Evolutionary conservation across 2,113 vertebrate genomes (phyloP).

Genomic region (Microtus pennsylvanicus): DNA sequence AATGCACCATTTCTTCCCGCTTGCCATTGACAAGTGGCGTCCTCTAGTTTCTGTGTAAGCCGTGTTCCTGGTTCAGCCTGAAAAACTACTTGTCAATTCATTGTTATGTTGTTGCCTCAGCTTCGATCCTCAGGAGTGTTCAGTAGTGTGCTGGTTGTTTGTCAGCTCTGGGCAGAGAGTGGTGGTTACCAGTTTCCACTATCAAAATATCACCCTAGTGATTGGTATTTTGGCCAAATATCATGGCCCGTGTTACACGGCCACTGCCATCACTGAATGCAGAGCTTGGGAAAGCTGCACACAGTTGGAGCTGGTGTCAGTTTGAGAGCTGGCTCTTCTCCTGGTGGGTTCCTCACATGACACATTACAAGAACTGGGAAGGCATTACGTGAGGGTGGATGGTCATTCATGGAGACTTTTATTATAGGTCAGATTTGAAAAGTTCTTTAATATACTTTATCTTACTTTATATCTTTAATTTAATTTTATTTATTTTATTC

Average conservation of each 20-base stretch:
- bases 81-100: not conserved
- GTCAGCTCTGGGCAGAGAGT: not conserved
- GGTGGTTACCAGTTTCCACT: not conserved
- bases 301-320: not conserved
- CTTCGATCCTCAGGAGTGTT: not conserved
- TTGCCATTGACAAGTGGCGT: not conserved
- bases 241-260: not conserved
- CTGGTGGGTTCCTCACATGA: not conserved
- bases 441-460: not conserved
- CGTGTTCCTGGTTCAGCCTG: not conserved
- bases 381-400: not conserved
- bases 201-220: not conserved
- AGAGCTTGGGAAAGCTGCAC: not conserved
- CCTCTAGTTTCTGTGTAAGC: not conserved
- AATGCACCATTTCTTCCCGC: not conserved
- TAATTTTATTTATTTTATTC: not conserved
- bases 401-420: not conserved
- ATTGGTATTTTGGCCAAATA: too few species aligned
- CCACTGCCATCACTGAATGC: not conserved
- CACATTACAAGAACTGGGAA: not conserved
- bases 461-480: not conserved
- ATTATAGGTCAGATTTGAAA: not conserved
- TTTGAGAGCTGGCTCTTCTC: not conserved
- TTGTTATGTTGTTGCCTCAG: not conserved
- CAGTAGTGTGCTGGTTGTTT: not conserved